Evolutionary conservation across 2,113 vertebrate species (phyloP), one percentile per base, ranked within the genome.

Genomic region (Sisor rabdophorus): DNA sequence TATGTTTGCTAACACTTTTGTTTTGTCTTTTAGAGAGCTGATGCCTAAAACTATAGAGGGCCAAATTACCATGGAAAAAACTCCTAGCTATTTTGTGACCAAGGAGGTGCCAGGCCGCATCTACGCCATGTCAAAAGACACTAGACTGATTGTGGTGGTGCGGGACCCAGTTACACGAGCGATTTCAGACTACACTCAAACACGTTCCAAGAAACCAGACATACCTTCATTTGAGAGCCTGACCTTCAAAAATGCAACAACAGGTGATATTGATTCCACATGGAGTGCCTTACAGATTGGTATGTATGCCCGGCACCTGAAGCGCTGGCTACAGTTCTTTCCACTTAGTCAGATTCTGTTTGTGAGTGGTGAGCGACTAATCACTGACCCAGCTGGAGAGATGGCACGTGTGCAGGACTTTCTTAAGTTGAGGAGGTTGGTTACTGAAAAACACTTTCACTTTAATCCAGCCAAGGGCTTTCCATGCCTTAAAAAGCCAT

Each of bases 401-500:
- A 92, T 98, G 89, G 93, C 92, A 73, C 92, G 90, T 0, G 95
- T 96, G 64, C 96, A 98, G 91, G 94, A 96, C 87, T 98, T 98
- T 79, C 92, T 98, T 79, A 92, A 95, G 47, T 93, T 98, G 78
- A 91, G 93, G 87, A 91, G 92, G 86, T 93, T 95, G 83, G 92
- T 98, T 87, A 94, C 93, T 0, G 93, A 96, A 85, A 94, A 94
- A 87, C 93, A 98, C 87, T 98, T 98, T 88, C 95, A 96, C 86
- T 98, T 98, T 89, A 97, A 98, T 90, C 94, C 95, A 75, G 92
- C 95, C 80, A 98, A 98, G 92, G 96, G 96, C 40, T 98, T 98
- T 86, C 95, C 95, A 0, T 98, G 96, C 89, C 92, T 98, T 67
- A 97, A 98, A 88, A 97, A 94, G 87, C 93, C 95, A 0, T 95